These are phyloP conservation scores for Elegia similella DNA, from an alignment of 2,888 invertebrate genomes.

Conservation along the genomic window DNA sequence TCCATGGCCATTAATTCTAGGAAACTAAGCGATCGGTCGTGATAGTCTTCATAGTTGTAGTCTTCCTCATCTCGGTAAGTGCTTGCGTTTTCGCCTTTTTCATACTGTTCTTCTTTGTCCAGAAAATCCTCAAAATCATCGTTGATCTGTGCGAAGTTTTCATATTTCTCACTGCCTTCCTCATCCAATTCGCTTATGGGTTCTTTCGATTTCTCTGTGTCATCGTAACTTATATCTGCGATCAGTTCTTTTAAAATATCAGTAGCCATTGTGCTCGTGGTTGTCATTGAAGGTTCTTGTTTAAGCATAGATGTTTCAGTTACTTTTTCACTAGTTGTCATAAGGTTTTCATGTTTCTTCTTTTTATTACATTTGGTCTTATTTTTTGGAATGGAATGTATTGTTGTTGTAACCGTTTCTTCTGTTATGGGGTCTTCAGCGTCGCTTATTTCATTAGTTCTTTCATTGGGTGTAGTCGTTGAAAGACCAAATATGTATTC, in stretches of 20 bases:
- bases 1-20: conserved; percentile 73
- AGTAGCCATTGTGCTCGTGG: conserved; percentile 35
- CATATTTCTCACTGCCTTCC: conserved; percentile 50
- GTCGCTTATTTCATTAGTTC: conserved; percentile 38
- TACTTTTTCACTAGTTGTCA: conserved; percentile 33
- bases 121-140: conserved; percentile 63
- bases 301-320: conserved; percentile 31
- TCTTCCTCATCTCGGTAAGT: conserved; percentile 33
- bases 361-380: conserved; percentile 73
- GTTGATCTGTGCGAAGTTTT: conserved; percentile 48
- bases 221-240: conserved; percentile 52
- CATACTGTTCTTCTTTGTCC: conserved; percentile 37
- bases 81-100: conserved; percentile 39
- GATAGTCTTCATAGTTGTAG: conserved; percentile 40
- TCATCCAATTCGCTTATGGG: conserved; percentile 38
- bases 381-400: conserved; percentile 47
- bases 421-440: conserved; percentile 40
- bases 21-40: conserved; percentile 55
- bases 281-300: conserved; percentile 33
- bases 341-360: conserved; percentile 51
- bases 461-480: conserved; percentile 36
- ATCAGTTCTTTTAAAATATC: conserved; percentile 61
- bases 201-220: conserved; percentile 32
- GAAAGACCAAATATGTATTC: conserved; percentile 56
- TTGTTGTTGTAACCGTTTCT: conserved; percentile 36